Evolutionary conservation across 2,797 vertebrate genomes (phyloP).

Genomic region (Geotrypetes seraphini): DNA sequence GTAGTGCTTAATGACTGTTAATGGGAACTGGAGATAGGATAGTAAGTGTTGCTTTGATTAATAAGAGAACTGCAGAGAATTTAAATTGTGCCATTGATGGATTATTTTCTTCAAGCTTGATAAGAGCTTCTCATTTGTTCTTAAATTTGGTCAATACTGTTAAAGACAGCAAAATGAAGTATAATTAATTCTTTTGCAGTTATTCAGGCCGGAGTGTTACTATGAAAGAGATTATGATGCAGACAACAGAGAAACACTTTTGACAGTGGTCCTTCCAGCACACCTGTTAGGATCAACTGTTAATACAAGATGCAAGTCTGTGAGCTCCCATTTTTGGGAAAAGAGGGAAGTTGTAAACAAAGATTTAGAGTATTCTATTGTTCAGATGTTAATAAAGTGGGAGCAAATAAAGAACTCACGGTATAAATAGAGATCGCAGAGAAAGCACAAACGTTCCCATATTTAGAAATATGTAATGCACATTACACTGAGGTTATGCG

Average conservation of each 20-base stretch:
- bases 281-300: slow-evolving; percentile 22
- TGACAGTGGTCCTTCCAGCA: slow-evolving; percentile 41
- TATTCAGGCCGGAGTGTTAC: slow-evolving; percentile 54
- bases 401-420: too few species aligned
- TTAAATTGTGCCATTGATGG: slow-evolving; percentile 79
- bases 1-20: slow-evolving; percentile 75
- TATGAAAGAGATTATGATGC: slow-evolving; percentile 55
- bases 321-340: slow-evolving; percentile 3
- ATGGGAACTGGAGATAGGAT: slow-evolving; percentile 80
- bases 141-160: slow-evolving; percentile 81
- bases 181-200: slow-evolving; percentile 75
- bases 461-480: slow-evolving; percentile 2
- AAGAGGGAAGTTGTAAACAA: too few species aligned
- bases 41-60: slow-evolving; percentile 79
- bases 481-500: slow-evolving; percentile 14
- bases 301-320: slow-evolving; percentile 16
- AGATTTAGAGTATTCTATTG: neutral
- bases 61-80: slow-evolving; percentile 76
- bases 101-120: slow-evolving; percentile 81
- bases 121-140: slow-evolving; percentile 79
- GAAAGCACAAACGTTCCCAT: neutral
- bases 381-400: neutral
- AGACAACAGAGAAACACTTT: slow-evolving; percentile 38
- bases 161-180: slow-evolving; percentile 78
- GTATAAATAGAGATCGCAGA: slow-evolving; percentile 1